Evolutionary conservation across 2,797 vertebrate genomes (phyloP).

Genomic region (Premnoplex brunnescens): DNA sequence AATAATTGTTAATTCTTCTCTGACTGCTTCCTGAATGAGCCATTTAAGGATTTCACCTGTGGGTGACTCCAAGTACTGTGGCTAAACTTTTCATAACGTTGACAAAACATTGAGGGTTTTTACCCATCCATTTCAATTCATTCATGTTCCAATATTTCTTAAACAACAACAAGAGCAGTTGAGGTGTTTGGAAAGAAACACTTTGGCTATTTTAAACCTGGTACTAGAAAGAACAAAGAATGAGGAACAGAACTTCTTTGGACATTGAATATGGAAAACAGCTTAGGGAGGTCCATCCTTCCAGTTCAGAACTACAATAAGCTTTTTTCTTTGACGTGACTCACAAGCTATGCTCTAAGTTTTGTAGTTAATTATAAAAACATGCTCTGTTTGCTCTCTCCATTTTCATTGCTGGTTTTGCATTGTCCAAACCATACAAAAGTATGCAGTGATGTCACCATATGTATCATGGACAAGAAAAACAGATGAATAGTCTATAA

Average conservation of each 20-base stretch:
- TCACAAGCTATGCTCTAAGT: not conserved
- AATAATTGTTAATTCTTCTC: not conserved
- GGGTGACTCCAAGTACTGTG: not conserved
- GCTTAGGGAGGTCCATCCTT: not conserved
- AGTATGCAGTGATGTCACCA: conserved; percentile 72
- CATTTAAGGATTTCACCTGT: not conserved
- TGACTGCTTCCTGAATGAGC: not conserved
- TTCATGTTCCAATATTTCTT: not conserved
- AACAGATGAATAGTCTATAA: conserved; percentile 74
- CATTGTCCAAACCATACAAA: conserved; percentile 62
- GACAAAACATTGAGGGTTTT: not conserved
- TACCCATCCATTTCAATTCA: not conserved
- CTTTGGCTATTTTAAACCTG: not conserved
- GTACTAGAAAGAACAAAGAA: not conserved
- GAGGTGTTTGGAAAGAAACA: not conserved
- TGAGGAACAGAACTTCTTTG: not conserved
- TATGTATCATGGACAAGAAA: conserved; percentile 61
- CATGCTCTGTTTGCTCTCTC: conserved; percentile 38
- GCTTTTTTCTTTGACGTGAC: not conserved
- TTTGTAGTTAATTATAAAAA: conserved; percentile 72
- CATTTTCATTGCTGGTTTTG: conserved; percentile 49
- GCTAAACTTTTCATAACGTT: not conserved
- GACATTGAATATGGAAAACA: not conserved
- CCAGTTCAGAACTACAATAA: not conserved
- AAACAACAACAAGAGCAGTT: not conserved